Conservation (phyloP, 2,888 invertebrate genomes). For the Plagodis pulveraria region DNA sequence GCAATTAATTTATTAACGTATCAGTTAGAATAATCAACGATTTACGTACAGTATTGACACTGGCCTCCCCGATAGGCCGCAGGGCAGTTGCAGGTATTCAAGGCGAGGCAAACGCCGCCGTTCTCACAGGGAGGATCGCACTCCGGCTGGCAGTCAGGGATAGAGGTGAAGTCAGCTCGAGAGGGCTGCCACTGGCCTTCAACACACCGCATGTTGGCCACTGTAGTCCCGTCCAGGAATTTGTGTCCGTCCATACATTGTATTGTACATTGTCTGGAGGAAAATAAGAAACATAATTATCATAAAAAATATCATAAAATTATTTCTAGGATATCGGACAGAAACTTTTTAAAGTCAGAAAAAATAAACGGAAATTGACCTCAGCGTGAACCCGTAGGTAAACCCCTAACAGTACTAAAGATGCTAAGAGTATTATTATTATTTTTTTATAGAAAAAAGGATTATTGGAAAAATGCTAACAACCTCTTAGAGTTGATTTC, state of each 20-base stretch:
- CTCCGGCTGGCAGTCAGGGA: conserved; percentile 90
- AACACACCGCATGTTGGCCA: conserved; percentile 88
- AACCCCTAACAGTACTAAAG: too few species aligned
- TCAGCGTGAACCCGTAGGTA: too few species aligned
- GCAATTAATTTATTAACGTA: too few species aligned
- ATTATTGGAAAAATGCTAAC: too few species aligned
- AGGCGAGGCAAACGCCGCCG: conserved; percentile 91
- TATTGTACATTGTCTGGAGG: conserved; percentile 86
- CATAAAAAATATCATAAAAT: too few species aligned
- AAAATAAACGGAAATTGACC: too few species aligned
- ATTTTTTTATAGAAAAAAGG: too few species aligned
- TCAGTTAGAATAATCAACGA: neutral
- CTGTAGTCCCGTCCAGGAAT: conserved; percentile 89
- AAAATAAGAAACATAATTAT: too few species aligned
- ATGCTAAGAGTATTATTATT: too few species aligned
- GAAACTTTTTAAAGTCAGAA: too few species aligned
- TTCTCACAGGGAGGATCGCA: conserved; percentile 89
- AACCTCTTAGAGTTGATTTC: too few species aligned
- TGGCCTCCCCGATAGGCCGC: conserved; percentile 88
- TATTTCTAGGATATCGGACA: too few species aligned
- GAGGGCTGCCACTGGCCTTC: conserved; percentile 89
- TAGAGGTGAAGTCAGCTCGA: conserved; percentile 84
- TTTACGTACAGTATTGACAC: conserved; percentile 86
- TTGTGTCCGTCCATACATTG: conserved; percentile 87
- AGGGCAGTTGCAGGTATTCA: conserved; percentile 92